These are phyloP conservation scores for Hemicrepidius hirtus DNA, from an alignment of 2,888 invertebrate genomes.

Conservation along the genomic window DNA sequence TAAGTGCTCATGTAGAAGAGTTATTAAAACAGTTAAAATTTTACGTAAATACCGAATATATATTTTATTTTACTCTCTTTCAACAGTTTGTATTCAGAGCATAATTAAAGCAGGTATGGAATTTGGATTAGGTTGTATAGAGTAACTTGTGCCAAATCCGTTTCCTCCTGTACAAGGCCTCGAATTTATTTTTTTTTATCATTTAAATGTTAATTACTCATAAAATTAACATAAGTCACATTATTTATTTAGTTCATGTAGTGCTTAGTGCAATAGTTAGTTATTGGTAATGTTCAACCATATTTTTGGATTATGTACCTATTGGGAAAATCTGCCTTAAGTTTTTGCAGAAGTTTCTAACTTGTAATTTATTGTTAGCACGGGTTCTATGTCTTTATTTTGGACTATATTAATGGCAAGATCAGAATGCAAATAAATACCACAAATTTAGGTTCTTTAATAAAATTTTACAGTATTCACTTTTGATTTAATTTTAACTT, in stretches of 20 bases:
- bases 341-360: background rate
- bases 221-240: conserved; percentile 23
- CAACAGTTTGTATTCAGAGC: conserved; percentile 41
- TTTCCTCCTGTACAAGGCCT: conserved; percentile 26
- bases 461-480: conserved; percentile 1
- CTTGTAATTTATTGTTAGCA: conserved; percentile 28
- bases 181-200: conserved; percentile 28
- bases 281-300: conserved; percentile 14
- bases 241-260: conserved; percentile 45
- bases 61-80: background rate
- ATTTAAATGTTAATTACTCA: conserved; percentile 30
- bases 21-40: too few relatives aligned
- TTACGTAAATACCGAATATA: background rate
- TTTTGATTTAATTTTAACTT: conserved; percentile 10
- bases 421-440: background rate
- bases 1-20: too few relatives aligned
- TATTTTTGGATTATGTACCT: background rate
- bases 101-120: conserved; percentile 25
- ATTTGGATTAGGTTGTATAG: conserved; percentile 30
- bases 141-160: conserved; percentile 38
- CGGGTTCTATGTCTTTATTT: conserved; percentile 27
- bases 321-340: background rate
- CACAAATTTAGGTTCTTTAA: conserved; percentile 12
- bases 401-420: background rate
- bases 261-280: conserved; percentile 43